Evolutionary conservation across 92 coral and sea anemone genomes (phyloP), one percentile per base, ranked within the genome.

Genomic region (Paramuricea clavata): DNA sequence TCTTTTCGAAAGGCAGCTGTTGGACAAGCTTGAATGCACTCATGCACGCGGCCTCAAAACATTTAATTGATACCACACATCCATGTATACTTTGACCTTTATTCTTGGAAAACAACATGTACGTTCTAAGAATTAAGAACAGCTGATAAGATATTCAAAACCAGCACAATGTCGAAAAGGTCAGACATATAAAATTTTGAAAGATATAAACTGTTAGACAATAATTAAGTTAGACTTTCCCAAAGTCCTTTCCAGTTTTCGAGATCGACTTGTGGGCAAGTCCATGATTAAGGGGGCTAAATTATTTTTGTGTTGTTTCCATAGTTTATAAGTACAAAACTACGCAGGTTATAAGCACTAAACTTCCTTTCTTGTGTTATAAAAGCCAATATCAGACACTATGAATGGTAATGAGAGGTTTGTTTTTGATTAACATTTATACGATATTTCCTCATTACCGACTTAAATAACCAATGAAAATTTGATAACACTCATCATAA

Each of bases 1-100:
- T 25, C 12, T 28, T 49, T 44, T n/a, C 33, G 41, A 25, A 28
- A 44, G 31, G 21, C 22, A 74, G 12, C 2, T 41, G 52, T 39
- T 39, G 27, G 78, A 36, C 8, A 35, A 36, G 78, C 78, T 72
- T 72, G 52, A 72, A 3, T 72, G 56, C 27, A 39, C 12, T 16
- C 73, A 67, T 30, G 43, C 73, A 67, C 73, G 39, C 11, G 0
- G 19, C 1, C 23, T 2, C 65, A 67, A 7, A 2, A 72, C 41
- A 0, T 2, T 28, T 7, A 22, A 22, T 22, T 30, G 72, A 33
- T 26, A 27, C 5, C 33, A 21, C 30, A 60, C 12, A 21, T 10
- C 31, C 10, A 39, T 39, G n/a, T n/a, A 52, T 21, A 26, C 17
- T 2, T 10, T n/a, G 33, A 21, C 68, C 36, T 12, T 31, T 65